Evolutionary conservation across 92 coral and sea anemone species (phyloP), one percentile per base, ranked within the genome.

Genomic region (Actinernus sp.): DNA sequence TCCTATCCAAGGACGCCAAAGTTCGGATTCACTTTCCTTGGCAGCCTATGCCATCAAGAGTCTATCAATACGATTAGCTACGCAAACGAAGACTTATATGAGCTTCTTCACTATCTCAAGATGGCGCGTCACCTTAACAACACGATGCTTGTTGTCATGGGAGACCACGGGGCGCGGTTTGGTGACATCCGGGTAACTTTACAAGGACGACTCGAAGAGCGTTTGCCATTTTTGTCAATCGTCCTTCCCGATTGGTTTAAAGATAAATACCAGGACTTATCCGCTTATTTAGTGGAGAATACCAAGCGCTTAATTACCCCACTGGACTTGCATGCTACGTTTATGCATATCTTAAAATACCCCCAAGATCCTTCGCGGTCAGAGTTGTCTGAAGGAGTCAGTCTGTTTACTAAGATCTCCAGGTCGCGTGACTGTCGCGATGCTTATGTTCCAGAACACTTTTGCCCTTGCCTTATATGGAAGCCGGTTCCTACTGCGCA

Each of bases 191-290:
- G 88, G 21, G 55, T 58, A 9, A 45, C 74, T 37, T 17, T 82
- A 6, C 88, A 82, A 47, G 88, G 88, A 5, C 74, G 74, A 37
- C 72, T 82, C 1, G 88, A 82, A 38, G 88, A 82, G 30, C 75
- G 88, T 9, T 48, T 82, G 13, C 88, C 88, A 0, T 70, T 82
- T 31, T 63, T 65, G 28, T 56, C 84, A 21, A 65, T 82, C 57
- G 76, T 70, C 30, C 65, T 82, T 3, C 88, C 88, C 4, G 63
- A 69, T 2, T 74, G 88, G 88, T 82, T 82, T 33, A 65, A 51
- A 37, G 23, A 36, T 17, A 56, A 63, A 49, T 74, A 74, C 49
- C 66, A 34, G 27, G 53, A 39, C 2, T 45, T 82, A n/a, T 31
- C 61, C 44, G 31, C 29, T 8, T 67, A 50, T 30, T 47, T 83